Base-by-base conservation (phyloP, 1,140 invertebrate genomes). In the Globodera rostochiensis region DNA sequence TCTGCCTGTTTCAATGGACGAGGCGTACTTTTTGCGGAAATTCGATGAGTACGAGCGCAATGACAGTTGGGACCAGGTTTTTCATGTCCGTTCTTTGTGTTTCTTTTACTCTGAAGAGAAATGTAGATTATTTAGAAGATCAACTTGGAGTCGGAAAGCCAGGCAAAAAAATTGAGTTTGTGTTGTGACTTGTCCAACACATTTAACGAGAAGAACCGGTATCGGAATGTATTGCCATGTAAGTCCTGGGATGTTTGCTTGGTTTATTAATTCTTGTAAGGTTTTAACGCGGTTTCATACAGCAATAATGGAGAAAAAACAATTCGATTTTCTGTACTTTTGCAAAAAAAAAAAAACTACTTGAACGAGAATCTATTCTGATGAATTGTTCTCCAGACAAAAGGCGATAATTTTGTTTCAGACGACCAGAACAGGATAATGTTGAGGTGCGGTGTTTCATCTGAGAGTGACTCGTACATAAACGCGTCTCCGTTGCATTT, bases 201-300 rank as follows among this genome's bases (percentile, higher is more conserved):
- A 45, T 73, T 79, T 47, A 53, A 83, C 8, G 85, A 86, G 15
- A 88, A 88, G 73, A 87, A 87, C 81, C 45, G 86, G 21, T 87
- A 87, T 64, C 83, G 82, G 49, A 83, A 87, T 79, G 86, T 87
- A 57, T 76, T 86, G 60, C 86, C 86, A 11, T 87, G 86, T 87
- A 82, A 83, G 82, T 70, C 4, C 64, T 82, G 25, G 53, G 13
- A 60, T 25, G 46, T 53, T 74, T 25, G 71, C 13, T 15, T 80
- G 50, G 6, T 80, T 80, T 74, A 13, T 75, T 57, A 45, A 6
- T 74, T 80, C 57, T 36, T 77, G 11, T 47, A 19, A 47, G 19
- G n/a, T 25, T 46, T 64, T 71, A 45, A 21, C n/a, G 11, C 67
- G 36, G 47, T 11, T 21, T 77, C 36, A 36, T 36, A 36, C 36